Conservation (phyloP, 2,888 invertebrate genomes). For the Archips xylosteana region DNA sequence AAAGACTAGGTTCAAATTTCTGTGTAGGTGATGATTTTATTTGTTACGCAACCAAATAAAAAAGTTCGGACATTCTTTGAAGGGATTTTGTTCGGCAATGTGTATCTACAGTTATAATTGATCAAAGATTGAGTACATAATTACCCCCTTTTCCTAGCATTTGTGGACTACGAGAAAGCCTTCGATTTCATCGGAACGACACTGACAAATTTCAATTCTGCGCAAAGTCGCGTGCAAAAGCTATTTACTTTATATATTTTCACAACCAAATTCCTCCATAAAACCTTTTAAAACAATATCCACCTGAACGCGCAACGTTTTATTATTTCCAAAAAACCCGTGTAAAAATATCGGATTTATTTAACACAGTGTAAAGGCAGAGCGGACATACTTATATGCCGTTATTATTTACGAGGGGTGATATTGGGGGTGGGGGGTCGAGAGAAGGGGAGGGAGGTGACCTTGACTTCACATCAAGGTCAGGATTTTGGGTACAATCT, state of each 20-base stretch:
- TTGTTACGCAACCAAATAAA: too few relatives aligned
- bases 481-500: slow-evolving; percentile 13
- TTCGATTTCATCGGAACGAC: too few relatives aligned
- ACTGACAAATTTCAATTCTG: too few relatives aligned
- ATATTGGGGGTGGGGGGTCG: not conserved
- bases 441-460: not conserved
- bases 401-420: slow-evolving; percentile 39
- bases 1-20: too few relatives aligned
- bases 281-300: slow-evolving; percentile 24
- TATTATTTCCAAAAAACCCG: slow-evolving; percentile 26
- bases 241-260: not conserved
- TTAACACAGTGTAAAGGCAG: slow-evolving; percentile 33
- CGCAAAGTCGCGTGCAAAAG: too few relatives aligned
- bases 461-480: slow-evolving; percentile 32
- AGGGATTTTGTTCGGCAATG: too few relatives aligned
- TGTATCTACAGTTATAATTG: too few relatives aligned
- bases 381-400: slow-evolving; percentile 34
- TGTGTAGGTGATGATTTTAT: too few relatives aligned
- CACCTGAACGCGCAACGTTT: slow-evolving; percentile 16
- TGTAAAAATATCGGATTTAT: slow-evolving; percentile 24
- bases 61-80: too few relatives aligned
- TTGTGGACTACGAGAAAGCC: too few relatives aligned
- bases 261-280: not conserved
- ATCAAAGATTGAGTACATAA: too few relatives aligned
- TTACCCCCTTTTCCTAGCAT: too few relatives aligned